These are phyloP conservation scores for Nestor notabilis DNA, from an alignment of 2,113 vertebrate genomes.

Conservation along the genomic window DNA sequence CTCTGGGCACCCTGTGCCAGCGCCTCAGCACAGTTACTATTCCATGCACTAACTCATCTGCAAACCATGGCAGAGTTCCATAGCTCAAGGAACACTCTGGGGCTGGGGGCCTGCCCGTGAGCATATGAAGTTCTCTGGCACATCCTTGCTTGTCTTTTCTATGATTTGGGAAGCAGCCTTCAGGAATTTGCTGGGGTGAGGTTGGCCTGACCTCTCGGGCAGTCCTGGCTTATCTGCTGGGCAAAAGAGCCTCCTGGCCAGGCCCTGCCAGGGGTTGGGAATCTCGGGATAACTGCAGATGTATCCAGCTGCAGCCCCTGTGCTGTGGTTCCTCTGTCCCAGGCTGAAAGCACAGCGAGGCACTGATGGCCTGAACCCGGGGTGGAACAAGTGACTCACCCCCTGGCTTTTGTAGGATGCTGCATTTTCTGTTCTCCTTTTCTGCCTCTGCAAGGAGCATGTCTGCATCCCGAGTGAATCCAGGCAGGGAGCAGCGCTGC, in stretches of 20 bases:
- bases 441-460: background rate
- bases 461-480: background rate
- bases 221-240: background rate
- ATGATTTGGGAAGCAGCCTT: background rate
- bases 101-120: background rate
- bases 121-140: background rate
- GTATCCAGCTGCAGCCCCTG: background rate
- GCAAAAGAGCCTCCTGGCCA: background rate
- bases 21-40: background rate
- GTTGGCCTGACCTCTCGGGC: background rate
- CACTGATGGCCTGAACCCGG: background rate
- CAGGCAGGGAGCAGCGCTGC: constrained; percentile 6
- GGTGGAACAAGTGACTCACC: constrained; percentile 33
- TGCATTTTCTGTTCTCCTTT: constrained; percentile 72
- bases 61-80: background rate
- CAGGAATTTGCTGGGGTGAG: background rate
- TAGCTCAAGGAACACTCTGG: background rate
- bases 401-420: constrained; percentile 1
- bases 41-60: background rate
- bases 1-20: background rate
- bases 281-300: background rate
- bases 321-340: background rate
- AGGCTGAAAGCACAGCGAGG: background rate
- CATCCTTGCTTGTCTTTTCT: background rate
- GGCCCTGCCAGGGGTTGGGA: background rate